Evolutionary conservation across 2,113 vertebrate genomes (phyloP), one percentile per base, ranked within the genome.

Genomic region (Regulus satrapa): DNA sequence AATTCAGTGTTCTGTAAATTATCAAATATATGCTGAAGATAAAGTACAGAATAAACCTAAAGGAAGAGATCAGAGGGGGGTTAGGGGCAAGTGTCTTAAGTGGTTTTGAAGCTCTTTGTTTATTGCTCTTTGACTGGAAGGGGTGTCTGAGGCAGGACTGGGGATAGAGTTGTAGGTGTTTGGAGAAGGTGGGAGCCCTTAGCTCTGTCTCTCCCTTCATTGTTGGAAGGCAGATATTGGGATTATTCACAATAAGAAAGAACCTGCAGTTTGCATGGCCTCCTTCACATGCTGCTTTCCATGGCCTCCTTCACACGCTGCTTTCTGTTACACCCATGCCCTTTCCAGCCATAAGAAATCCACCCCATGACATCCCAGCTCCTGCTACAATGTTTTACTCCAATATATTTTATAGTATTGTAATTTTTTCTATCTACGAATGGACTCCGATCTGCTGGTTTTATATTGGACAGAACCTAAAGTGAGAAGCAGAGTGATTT

Each of bases 1-100:
- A 49, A 19, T 79, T 45, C 16, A 55, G 9, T 34, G 29, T 28
- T 83, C 24, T 62, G 12, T 38, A 26, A 2, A 19, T 72, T 68
- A 59, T 63, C 26, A 87, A 64, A 64, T 10, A 23, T 14, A 28
- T 41, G 5, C 32, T 46, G 29, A 64, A 73, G 68, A 14, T 8
- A 54, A 62, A 59, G 40, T 49, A 19, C 11, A 64, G 31, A 85
- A 46, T n/a, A 93, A 72, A 76, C 1, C 8, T 55, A 20, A 51
- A 72, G 15, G 29, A 63, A 38, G 5, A 8, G 31, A 49, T 40
- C 23, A 59, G 72, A 31, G 16, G 2, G 4, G 5, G 4, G 12
- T 15, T 14, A 36, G 4, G 6, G 6, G 4, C 5, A 1, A 1
- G 17, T 14, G 2, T 48, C 14, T 68, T 0, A 0, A 28, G 29